phyloP scores from a whole-genome alignment of 2,113 vertebrate species.

The Petrocephalus microphthalmus region DNA sequence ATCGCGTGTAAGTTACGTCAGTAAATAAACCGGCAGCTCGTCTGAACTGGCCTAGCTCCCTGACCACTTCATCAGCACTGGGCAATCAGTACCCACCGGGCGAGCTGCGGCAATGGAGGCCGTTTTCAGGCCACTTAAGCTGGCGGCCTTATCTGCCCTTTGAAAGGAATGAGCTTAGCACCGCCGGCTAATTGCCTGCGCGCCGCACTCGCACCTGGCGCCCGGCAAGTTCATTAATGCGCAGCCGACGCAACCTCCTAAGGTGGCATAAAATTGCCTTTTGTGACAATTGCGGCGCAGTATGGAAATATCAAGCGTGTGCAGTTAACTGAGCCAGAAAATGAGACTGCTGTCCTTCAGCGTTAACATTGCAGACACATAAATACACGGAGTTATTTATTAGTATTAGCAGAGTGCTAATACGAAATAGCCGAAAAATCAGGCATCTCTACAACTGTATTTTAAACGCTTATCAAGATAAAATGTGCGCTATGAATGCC shows the following conservation, averaged over 20 bases:
- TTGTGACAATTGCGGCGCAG: conserved; percentile 58
- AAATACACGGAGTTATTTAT: too few species aligned
- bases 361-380: conserved; percentile 80
- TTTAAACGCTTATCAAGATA: conserved; percentile 43
- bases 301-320: conserved; percentile 82
- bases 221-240: conserved; percentile 62
- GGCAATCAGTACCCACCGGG: neutral
- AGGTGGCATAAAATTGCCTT: conserved; percentile 78
- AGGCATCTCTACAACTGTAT: conserved; percentile 51
- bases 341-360: conserved; percentile 97
- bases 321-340: conserved; percentile 99
- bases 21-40: neutral
- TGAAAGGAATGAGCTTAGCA: conserved; percentile 10
- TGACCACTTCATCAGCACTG: neutral
- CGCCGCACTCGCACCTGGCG: conserved; percentile 2
- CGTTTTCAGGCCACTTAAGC: neutral
- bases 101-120: neutral
- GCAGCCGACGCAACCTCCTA: conserved; percentile 61
- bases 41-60: neutral
- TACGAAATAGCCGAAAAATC: conserved; percentile 60
- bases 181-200: conserved; percentile 15
- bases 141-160: conserved; percentile 11
- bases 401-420: conserved; percentile 41
- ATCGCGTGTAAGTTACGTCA: too few species aligned
- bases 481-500: neutral